phyloP scores from a whole-genome alignment of 2,888 invertebrate species.

The Pseudococcus viburni region DNA sequence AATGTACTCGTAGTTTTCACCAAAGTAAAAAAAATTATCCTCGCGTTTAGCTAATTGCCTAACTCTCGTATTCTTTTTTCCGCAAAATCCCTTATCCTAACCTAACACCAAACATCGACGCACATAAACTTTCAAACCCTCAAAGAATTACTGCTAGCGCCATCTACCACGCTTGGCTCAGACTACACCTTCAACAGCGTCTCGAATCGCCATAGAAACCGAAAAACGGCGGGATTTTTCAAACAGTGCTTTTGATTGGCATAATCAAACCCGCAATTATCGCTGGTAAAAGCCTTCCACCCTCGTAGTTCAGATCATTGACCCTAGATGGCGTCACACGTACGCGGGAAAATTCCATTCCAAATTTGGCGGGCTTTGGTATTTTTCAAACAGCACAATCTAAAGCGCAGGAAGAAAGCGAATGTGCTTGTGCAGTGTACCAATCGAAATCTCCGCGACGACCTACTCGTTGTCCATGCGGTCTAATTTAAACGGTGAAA shows the following conservation, averaged over 20 bases:
- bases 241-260: not conserved
- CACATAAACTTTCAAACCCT: not conserved
- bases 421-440: not conserved
- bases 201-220: not conserved
- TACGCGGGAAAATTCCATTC: not conserved
- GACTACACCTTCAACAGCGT: not conserved
- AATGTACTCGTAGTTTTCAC: too few relatives aligned
- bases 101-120: not conserved
- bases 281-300: not conserved
- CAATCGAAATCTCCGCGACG: not conserved
- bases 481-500: constrained; percentile 35
- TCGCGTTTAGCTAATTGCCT: too few relatives aligned
- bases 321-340: constrained; percentile 11
- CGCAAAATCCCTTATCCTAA: not conserved
- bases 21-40: too few relatives aligned
- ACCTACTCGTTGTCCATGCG: constrained; percentile 24
- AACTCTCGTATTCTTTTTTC: too few relatives aligned
- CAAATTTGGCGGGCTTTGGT: not conserved
- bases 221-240: constrained; percentile 36
- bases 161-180: not conserved
- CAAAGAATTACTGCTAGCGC: not conserved
- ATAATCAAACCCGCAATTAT: not conserved
- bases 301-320: constrained; percentile 1
- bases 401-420: not conserved
- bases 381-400: not conserved